Percentiles rank a stretch among this genome's conserved stretches.
Evolutionary conservation across 2,888 invertebrate species (phyloP).

Genomic region (Tinea trinotella): DNA sequence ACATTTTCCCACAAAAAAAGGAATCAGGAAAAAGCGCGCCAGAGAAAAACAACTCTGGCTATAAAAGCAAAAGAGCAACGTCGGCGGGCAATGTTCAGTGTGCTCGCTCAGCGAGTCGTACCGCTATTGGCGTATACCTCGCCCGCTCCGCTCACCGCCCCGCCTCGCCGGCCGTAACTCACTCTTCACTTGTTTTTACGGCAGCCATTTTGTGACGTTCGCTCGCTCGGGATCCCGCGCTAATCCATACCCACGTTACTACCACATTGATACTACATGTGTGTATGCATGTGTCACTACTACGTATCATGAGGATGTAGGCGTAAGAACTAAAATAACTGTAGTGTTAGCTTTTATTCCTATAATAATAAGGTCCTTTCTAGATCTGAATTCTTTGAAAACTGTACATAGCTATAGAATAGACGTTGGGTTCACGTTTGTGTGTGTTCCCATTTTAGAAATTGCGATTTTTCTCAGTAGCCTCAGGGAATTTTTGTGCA

Average conservation of each 20-base stretch:
- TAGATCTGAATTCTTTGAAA: neutral
- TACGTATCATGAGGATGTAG: neutral
- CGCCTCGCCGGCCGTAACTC: slow-evolving; percentile 54
- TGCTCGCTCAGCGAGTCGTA: slow-evolving; percentile 53
- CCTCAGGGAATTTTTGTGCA: slow-evolving; percentile 16
- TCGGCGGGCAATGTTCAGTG: slow-evolving; percentile 57
- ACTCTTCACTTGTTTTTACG: slow-evolving; percentile 72
- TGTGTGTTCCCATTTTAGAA: slow-evolving; percentile 19
- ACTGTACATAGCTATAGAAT: neutral
- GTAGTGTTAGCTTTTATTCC: neutral
- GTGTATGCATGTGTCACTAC: slow-evolving; percentile 47
- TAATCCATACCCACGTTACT: slow-evolving; percentile 43
- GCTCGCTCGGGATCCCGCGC: slow-evolving; percentile 43
- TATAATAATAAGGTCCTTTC: neutral
- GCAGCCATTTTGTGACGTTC: slow-evolving; percentile 72
- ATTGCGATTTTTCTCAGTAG: slow-evolving; percentile 19
- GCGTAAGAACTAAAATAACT: neutral
- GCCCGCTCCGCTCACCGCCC: slow-evolving; percentile 31
- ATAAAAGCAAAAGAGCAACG: slow-evolving; percentile 69
- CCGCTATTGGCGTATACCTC: slow-evolving; percentile 43
- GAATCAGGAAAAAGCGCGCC: slow-evolving; percentile 62
- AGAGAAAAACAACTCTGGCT: slow-evolving; percentile 64
- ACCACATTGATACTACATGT: slow-evolving; percentile 25
- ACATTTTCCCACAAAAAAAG: slow-evolving; percentile 51
- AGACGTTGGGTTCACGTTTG: neutral